These are phyloP conservation scores for Ephestia elutella DNA, from an alignment of 1,140 invertebrate genomes.

Conservation along the genomic window DNA sequence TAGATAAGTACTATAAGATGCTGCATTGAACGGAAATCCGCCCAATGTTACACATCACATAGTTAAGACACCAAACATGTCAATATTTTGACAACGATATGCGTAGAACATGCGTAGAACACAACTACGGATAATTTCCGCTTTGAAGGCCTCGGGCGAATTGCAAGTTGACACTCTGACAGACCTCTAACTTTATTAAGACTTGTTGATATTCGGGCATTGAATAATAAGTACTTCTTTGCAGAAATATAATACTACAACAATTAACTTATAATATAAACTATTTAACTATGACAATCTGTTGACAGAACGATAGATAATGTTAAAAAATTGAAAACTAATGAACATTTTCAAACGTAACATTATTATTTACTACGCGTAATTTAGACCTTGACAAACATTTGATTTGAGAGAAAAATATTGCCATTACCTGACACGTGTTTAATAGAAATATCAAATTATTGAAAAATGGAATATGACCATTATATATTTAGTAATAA, in stretches of 20 bases:
- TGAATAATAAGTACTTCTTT: too few species aligned
- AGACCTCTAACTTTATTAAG: too few species aligned
- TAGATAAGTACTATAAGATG: neutral
- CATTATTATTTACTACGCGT: too few species aligned
- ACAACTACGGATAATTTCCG: neutral
- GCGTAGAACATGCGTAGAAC: neutral
- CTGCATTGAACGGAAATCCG: too few species aligned
- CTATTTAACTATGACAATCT: too few species aligned
- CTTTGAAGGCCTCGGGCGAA: neutral
- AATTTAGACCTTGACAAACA: neutral
- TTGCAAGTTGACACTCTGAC: neutral
- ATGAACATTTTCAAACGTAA: too few species aligned
- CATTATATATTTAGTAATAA: neutral
- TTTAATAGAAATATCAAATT: neutral
- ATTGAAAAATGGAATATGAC: neutral
- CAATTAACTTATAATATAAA: too few species aligned
- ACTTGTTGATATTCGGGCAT: too few species aligned
- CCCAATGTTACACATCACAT: too few species aligned
- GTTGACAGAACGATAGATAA: too few species aligned
- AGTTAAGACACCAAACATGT: neutral
- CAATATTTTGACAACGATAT: constrained; percentile 6
- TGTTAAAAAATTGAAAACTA: too few species aligned
- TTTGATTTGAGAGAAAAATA: neutral
- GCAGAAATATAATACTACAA: too few species aligned
- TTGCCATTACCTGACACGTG: constrained; percentile 2